Base-by-base conservation (phyloP, 2,113 vertebrate genomes). In the Merops nubicus region DNA sequence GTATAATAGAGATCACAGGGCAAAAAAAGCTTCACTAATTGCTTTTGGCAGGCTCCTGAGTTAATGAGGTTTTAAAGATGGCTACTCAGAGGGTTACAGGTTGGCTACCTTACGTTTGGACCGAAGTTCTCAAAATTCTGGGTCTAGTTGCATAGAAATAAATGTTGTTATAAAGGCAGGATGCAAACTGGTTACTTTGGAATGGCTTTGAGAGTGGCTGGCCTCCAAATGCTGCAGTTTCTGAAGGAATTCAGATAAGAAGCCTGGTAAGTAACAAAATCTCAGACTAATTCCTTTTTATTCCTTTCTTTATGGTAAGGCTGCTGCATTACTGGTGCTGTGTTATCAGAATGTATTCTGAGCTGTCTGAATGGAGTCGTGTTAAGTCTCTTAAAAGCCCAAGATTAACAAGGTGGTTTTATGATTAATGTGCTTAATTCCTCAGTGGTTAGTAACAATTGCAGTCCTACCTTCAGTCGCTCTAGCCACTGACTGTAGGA, bases 401-500 rank as follows among this genome's bases (percentile, higher is more conserved):
- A 29, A 22, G 5, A 11, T 60, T 34, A 29, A 22, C 34, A 6
- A 13, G 23, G n/a, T 31, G 47, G 31, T 15, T 83, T 57, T 57
- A 12, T 47, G 33, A 45, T 50, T n/a, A 21, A 29, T 3, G 56
- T 34, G 26, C 45, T 42, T 34, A 34, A 33, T 36, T 17, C 16
- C 15, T 45, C 14, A 5, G 11, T 1, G 34, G 23, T 79, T 51
- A 42, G 67, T 50, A 63, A 29, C 29, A 12, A 18, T 3, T 0
- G 8, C 21, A 8, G 42, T 9, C 81, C 0, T 97, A 99, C 99
- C 99, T 99, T 99, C 77, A 99, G 89, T 82, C 99, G 98, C 96
- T 99, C 96, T 1, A 99, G 91, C 99, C 99, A 99, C 84, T 98
- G 97, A 85, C 97, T 97, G 70, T 99, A 99, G 76, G 98, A 98